Base-by-base conservation (phyloP, 1,140 invertebrate species). In the Psix sp. region DNA sequence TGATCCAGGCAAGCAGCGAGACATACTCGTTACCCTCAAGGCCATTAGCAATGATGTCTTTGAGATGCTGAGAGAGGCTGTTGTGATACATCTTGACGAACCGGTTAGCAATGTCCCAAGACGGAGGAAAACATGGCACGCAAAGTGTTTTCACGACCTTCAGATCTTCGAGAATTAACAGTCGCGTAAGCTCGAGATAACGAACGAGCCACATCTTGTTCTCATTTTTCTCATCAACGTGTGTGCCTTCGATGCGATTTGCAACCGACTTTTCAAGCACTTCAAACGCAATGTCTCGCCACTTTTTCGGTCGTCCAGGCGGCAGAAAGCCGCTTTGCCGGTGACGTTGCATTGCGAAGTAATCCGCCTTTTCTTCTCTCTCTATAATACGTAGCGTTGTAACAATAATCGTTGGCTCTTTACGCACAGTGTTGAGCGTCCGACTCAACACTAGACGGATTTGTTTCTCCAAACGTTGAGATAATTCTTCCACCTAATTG, bases 1-100 rank as follows among this genome's bases (percentile, higher is more conserved):
- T 90, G 1, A 96, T 92, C 98, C 98, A 99, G 0, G 93, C 93
- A 2, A 99, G 86, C 14, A 99, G 85, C 0, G 97, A 96, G 0
- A 99, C 96, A 87, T 97, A 96, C 86, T 99, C 98, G 86, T 98
- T 98, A 20, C 96, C 97, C 88, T 99, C 94, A 18, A 99, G 84
- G 0, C 95, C 95, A 77, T 91, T 92, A 11, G 91, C 88, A 15
- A 98, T 95, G 21, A 98, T 91, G 76, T 98, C 96, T 87, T 95
- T 91, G 4, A 98, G 86, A 89, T 96, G 95, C 63, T 90, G 89
- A 0, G 95, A 94, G 10, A 99, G 88, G 77, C 92, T 94, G 15
- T 89, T 91, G 82, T 99, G 98, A 81, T 99, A 99, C 94, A 99
- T 97, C 76, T 91, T 90, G 0, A 98, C 93, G 87, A 95, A 99